Evolutionary conservation across 2,113 vertebrate genomes (phyloP).

Genomic region (Sander vitreus): DNA sequence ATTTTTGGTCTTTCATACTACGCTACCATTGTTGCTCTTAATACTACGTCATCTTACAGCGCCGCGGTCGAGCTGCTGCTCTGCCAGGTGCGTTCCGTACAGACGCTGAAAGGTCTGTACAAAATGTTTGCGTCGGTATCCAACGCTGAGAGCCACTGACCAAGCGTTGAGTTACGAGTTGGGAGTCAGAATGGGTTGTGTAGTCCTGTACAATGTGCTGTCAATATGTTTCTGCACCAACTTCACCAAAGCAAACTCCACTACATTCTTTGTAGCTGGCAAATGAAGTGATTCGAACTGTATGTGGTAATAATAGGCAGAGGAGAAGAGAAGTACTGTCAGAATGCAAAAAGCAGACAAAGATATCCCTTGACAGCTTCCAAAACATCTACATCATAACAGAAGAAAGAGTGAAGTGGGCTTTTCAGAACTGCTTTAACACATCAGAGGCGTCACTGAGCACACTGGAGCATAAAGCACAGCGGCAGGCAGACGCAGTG

Average conservation of each 20-base stretch:
- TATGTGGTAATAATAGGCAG: background rate
- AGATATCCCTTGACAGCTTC: conserved; percentile 22
- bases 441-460: conserved; percentile 9
- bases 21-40: no score
- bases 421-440: conserved; percentile 34
- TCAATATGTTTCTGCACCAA: background rate
- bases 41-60: no score
- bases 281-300: conserved; percentile 4
- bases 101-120: no score
- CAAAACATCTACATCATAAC: background rate
- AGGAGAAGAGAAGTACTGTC: background rate
- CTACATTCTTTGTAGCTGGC: no score
- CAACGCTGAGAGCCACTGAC: no score
- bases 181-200: no score
- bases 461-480: conserved; percentile 1
- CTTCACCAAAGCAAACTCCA: background rate
- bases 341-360: conserved; percentile 20
- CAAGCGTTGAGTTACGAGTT: no score
- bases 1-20: no score
- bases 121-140: no score
- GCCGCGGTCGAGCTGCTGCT: no score
- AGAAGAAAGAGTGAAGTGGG: background rate
- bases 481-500: background rate
- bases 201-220: background rate
- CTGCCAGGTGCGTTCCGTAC: no score